Percentiles rank a stretch among this genome's conserved stretches.
Conservation (phyloP, 2,888 invertebrate genomes). For the Pycnomerus fuliginosus region DNA sequence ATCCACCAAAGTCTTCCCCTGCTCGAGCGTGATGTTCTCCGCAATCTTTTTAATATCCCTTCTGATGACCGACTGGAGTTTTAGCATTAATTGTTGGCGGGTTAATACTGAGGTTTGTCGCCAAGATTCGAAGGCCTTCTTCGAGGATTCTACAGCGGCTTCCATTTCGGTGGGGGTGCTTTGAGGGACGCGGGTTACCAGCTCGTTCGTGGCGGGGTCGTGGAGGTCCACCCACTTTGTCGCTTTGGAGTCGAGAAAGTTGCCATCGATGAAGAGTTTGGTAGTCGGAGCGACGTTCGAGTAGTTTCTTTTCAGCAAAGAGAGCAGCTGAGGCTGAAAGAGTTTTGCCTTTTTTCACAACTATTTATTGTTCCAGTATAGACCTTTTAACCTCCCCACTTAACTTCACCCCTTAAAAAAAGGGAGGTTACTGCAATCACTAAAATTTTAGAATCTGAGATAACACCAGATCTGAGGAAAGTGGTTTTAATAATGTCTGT, state of each 20-base stretch:
- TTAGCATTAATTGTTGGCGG: constrained; percentile 72
- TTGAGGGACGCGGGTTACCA: constrained; percentile 83
- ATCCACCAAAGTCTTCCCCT: constrained; percentile 95
- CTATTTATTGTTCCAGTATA: not conserved
- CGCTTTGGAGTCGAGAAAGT: constrained; percentile 90
- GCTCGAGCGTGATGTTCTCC: constrained; percentile 89
- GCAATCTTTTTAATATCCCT: constrained; percentile 88
- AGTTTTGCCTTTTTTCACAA: constrained; percentile 1
- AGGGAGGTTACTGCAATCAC: too few species aligned
- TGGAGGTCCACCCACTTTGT: constrained; percentile 93
- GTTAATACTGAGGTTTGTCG: constrained; percentile 87
- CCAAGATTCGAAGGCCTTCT: constrained; percentile 78
- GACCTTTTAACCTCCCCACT: too few species aligned
- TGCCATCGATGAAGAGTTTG: constrained; percentile 94
- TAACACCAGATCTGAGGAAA: not conserved
- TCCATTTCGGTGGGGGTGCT: constrained; percentile 87
- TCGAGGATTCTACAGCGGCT: constrained; percentile 81
- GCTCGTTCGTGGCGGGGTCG: constrained; percentile 91
- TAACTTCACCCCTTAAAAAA: too few species aligned
- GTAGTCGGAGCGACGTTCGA: constrained; percentile 64
- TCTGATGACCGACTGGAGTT: constrained; percentile 80
- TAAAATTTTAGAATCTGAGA: too few species aligned
- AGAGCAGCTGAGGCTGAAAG: constrained; percentile 24
- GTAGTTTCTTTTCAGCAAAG: constrained; percentile 33
- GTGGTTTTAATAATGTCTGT: too few species aligned